phyloP scores from a whole-genome alignment of 92 coral and sea anemone species.

The Pocillopora grandis region DNA sequence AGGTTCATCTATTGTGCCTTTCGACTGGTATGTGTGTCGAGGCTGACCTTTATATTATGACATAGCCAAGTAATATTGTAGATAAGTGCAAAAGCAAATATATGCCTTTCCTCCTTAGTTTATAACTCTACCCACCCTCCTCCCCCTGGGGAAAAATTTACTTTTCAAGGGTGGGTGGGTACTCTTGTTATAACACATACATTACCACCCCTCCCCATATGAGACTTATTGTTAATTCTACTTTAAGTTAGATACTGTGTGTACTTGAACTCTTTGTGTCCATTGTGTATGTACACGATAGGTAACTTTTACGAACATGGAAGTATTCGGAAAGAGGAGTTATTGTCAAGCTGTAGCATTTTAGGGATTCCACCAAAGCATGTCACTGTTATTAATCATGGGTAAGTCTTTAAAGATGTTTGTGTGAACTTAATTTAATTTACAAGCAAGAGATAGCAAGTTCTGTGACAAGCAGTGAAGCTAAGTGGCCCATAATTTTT shows the following conservation, averaged over 20 bases:
- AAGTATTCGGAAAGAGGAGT: constrained; percentile 70
- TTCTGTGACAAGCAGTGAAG: too few relatives aligned
- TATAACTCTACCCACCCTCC: not conserved
- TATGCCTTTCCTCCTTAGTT: not conserved
- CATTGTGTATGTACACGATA: constrained; percentile 12
- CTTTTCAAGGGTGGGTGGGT: too few relatives aligned
- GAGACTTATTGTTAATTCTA: not conserved
- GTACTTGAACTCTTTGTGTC: not conserved
- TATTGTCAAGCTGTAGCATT: constrained; percentile 75
- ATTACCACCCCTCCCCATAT: too few relatives aligned
- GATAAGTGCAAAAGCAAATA: not conserved
- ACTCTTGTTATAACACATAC: too few relatives aligned
- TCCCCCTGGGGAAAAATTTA: too few relatives aligned
- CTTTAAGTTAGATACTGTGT: not conserved
- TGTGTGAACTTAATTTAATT: not conserved
- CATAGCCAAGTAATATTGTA: not conserved
- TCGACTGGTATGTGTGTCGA: constrained; percentile 60
- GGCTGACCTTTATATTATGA: not conserved
- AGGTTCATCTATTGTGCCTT: constrained; percentile 74
- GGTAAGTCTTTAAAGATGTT: constrained; percentile 41
- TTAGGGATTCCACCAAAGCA: constrained; percentile 71
- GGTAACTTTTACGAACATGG: constrained; percentile 86
- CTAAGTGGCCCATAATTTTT: too few relatives aligned
- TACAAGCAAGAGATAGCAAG: too few relatives aligned
- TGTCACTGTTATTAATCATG: constrained; percentile 68